A percentile compares a stretch with the other conserved stretches of the same genome.
phyloP scores from a whole-genome alignment of 1,140 invertebrate genomes.

The Idris sp. region DNA sequence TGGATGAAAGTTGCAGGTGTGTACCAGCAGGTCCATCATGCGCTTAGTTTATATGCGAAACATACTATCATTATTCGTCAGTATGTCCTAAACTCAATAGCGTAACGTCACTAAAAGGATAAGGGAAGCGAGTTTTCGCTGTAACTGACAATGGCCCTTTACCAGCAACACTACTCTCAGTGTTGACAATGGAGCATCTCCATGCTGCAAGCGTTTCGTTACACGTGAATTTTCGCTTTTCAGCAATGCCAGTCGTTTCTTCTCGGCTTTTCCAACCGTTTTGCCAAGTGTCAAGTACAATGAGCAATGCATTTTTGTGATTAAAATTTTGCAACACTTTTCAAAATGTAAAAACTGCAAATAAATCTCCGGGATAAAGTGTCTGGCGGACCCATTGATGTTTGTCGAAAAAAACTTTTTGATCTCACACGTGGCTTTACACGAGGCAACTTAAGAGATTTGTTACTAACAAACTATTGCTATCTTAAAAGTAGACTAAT shows the following conservation, averaged over 20 bases:
- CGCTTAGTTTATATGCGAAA: too few species aligned
- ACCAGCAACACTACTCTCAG: too few species aligned
- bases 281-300: constrained; percentile 62
- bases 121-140: too few species aligned
- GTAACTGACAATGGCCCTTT: too few species aligned
- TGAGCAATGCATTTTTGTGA: constrained; percentile 72
- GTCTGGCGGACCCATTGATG: constrained; percentile 45
- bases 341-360: constrained; percentile 17
- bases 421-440: background rate
- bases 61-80: too few species aligned
- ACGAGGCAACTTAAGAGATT: background rate
- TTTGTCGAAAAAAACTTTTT: constrained; percentile 25
- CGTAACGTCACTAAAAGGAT: too few species aligned
- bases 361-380: constrained; percentile 41
- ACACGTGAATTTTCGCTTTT: constrained; percentile 36
- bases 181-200: too few species aligned
- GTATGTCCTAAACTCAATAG: too few species aligned
- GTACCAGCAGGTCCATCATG: too few species aligned
- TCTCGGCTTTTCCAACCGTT: constrained; percentile 41
- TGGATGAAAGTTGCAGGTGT: too few species aligned
- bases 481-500: constrained; percentile 1
- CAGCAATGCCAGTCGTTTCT: constrained; percentile 34
- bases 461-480: background rate
- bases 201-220: constrained; percentile 28
- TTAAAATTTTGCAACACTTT: constrained; percentile 71